Base-by-base conservation (phyloP, 1,140 invertebrate species). In the Notospermus geniculatus region DNA sequence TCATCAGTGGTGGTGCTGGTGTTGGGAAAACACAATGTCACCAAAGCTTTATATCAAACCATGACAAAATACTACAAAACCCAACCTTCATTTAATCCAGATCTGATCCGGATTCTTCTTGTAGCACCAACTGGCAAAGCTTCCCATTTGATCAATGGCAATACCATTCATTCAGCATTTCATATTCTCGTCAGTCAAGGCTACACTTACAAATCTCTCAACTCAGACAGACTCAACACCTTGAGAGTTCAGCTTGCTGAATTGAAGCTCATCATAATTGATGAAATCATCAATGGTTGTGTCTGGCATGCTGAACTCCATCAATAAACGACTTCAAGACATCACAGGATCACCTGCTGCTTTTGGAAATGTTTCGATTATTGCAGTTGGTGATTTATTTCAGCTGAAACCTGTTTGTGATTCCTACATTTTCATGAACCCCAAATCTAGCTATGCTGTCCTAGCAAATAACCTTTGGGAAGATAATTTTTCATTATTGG, bases 241-340 rank as follows among this genome's bases (percentile, higher is more conserved):
- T 41, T 66, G n/a, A 25, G 58, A 60, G 54, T 15, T 1, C 59
- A 56, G 15, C 54, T 50, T 15, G 17, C 17, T n/a, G 39, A 17
- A 23, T 22, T 59, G 19, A 56, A 62, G 46, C 17, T 63, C 28
- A 30, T 66, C 29, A 54, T 71, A 13, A 71, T 71, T 19, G 67
- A 65, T 63, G 67, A 71, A 59, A 58, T 69, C n/a, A n/a, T 69
- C 58, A 4, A 69, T 71, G 67, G 67, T 69, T 55, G 67, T 67
- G 4, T 65, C 58, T 32, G 55, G 39, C 17, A 71, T 67, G 67
- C 57, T 71, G 9, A 57, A 46, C 28, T 60, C 67, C 39, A 55
- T 71, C 22, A 43, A 69, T 56, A 25, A 59, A 25, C 50, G 70
- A 36, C 52, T 71, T 15, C 53, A 62, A 22, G 36, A 70, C 50